These are phyloP conservation scores for Aix galericulata DNA, from an alignment of 2,113 vertebrate genomes.

Conservation along the genomic window DNA sequence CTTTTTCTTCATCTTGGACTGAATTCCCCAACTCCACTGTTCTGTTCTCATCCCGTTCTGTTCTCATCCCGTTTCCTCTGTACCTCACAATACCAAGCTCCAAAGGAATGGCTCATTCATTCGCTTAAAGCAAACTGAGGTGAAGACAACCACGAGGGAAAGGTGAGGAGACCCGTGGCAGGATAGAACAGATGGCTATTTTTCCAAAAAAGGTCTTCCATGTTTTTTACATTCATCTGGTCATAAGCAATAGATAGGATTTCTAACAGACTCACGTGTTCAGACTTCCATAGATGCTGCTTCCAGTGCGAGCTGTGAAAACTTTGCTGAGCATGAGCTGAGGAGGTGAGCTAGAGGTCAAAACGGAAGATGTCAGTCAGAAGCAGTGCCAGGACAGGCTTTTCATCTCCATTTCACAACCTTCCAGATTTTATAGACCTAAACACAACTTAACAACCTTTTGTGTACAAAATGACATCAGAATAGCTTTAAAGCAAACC, in stretches of 20 bases:
- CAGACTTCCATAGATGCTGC: constrained; percentile 95
- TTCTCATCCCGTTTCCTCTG: background rate
- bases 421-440: background rate
- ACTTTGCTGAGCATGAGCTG: constrained; percentile 99
- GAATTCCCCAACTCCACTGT: background rate
- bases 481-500: background rate
- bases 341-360: constrained; percentile 87
- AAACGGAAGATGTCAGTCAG: background rate
- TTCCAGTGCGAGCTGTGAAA: constrained; percentile 94
- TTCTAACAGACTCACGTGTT: constrained; percentile 88
- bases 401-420: background rate
- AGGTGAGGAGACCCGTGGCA: background rate
- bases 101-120: background rate
- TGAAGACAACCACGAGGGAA: background rate
- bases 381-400: background rate
- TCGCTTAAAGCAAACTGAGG: background rate
- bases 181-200: background rate
- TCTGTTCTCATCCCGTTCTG: background rate
- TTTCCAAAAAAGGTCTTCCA: background rate
- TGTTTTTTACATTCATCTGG: background rate
- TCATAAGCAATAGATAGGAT: background rate
- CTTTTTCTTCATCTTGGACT: background rate
- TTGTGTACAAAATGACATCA: background rate
- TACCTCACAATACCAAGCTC: background rate
- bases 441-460: background rate